Conservation (phyloP, 2,888 invertebrate species). For the Phalera bucephala region DNA sequence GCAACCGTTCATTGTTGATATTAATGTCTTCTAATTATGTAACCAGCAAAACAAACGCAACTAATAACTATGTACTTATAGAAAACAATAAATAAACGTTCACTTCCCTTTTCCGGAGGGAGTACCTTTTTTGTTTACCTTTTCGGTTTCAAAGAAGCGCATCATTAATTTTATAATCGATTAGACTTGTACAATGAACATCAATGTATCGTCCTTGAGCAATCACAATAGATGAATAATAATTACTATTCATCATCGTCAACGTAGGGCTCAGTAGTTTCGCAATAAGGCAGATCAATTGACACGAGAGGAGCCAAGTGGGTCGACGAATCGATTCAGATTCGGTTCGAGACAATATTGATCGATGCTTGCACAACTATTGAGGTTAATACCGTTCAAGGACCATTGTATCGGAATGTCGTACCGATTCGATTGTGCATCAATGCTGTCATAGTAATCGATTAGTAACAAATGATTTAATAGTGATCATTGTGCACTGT, state of each 20-base stretch:
- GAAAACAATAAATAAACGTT: too few species aligned
- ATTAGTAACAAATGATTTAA: conserved; percentile 59
- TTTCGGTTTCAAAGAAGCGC: conserved; percentile 5
- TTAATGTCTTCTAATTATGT: too few species aligned
- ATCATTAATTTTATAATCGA: conserved; percentile 13
- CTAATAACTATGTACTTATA: too few species aligned
- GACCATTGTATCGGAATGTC: conserved; percentile 40
- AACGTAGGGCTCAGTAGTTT: conserved; percentile 48
- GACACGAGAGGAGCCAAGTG: conserved; percentile 53
- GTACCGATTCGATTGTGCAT: conserved; percentile 33
- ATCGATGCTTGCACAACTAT: conserved; percentile 54
- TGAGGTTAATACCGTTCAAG: conserved; percentile 70
- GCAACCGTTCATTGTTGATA: too few species aligned
- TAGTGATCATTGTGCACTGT: conserved; percentile 49
- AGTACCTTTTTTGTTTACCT: conserved; percentile 3
- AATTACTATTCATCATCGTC: conserved; percentile 56
- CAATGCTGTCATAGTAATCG: conserved; percentile 47
- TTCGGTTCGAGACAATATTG: conserved; percentile 64
- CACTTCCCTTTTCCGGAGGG: conserved; percentile 1
- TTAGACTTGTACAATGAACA: conserved; percentile 11
- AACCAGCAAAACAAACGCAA: too few species aligned
- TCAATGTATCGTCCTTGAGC: conserved; percentile 42
- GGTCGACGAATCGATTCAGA: conserved; percentile 58
- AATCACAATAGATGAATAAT: conserved; percentile 52
- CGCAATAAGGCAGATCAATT: conserved; percentile 53